Percentiles rank a stretch among this genome's conserved stretches.
Evolutionary conservation across 2,797 vertebrate genomes (phyloP).

Genomic region (Zonotrichia albicollis): DNA sequence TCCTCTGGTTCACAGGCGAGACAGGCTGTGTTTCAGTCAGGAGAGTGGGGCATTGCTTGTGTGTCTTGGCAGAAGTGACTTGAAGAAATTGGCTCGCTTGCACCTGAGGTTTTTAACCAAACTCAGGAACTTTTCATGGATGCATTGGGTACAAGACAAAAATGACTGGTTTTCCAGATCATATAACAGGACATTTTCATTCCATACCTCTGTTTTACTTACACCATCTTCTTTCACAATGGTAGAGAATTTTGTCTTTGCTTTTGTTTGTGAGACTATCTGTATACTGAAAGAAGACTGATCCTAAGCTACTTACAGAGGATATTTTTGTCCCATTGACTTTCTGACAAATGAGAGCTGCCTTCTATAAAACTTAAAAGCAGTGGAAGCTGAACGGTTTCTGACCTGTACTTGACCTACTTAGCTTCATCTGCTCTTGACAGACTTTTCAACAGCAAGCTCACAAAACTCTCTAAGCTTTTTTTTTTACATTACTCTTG

Average conservation of each 20-base stretch:
- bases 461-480: constrained; percentile 45
- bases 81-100: not conserved
- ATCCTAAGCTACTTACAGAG: not conserved
- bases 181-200: not conserved
- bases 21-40: not conserved
- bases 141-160: not conserved
- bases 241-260: not conserved
- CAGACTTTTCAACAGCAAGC: constrained; percentile 66
- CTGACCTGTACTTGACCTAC: constrained; percentile 68
- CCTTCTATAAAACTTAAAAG: constrained; percentile 69
- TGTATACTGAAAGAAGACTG: not conserved
- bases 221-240: not conserved
- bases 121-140: not conserved
- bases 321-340: constrained; percentile 35
- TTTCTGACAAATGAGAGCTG: constrained; percentile 54
- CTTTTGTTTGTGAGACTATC: not conserved
- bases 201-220: not conserved
- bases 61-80: not conserved
- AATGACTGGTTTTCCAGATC: not conserved
- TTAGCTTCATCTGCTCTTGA: constrained; percentile 63
- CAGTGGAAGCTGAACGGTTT: constrained; percentile 39
- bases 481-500: constrained; percentile 23
- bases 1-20: not conserved
- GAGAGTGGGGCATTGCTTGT: not conserved
- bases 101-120: not conserved